phyloP scores from a whole-genome alignment of 2,113 vertebrate genomes.

The Terrapene triunguis region DNA sequence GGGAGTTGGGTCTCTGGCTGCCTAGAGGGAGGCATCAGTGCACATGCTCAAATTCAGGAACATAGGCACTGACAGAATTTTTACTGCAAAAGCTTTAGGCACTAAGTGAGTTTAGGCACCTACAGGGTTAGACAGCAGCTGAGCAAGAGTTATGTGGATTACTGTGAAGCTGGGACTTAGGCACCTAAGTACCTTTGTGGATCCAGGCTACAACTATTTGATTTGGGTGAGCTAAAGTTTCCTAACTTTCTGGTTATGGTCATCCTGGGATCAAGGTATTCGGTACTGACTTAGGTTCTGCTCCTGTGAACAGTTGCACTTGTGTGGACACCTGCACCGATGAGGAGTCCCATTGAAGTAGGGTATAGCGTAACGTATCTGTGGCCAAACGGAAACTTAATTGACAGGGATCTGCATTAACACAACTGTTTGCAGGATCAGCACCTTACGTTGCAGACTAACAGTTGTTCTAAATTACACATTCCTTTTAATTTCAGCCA shows the following conservation, averaged over 20 bases:
- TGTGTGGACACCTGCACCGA: not conserved
- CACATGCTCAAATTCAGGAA: not conserved
- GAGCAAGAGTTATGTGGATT: not conserved
- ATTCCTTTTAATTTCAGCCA: conserved; percentile 16
- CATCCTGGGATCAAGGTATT: not conserved
- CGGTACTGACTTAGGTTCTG: not conserved
- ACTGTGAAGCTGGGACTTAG: not conserved
- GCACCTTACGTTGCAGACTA: not conserved
- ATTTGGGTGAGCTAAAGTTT: not conserved
- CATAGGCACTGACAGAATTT: not conserved
- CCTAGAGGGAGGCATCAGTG: not conserved
- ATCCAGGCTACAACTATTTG: not conserved
- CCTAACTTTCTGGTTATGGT: not conserved
- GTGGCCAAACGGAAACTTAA: not conserved
- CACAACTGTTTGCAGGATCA: not conserved
- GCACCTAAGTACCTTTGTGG: not conserved
- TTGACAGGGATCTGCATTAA: not conserved
- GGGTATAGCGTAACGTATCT: not conserved
- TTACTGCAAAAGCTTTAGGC: not conserved
- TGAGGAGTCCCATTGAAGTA: not conserved
- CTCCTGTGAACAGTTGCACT: not conserved
- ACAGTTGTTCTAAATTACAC: not conserved
- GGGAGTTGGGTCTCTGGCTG: not conserved
- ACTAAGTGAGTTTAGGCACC: not conserved
- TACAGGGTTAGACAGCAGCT: not conserved